Evolutionary conservation across 2,888 invertebrate genomes (phyloP).

Genomic region (Stenurella melanura): DNA sequence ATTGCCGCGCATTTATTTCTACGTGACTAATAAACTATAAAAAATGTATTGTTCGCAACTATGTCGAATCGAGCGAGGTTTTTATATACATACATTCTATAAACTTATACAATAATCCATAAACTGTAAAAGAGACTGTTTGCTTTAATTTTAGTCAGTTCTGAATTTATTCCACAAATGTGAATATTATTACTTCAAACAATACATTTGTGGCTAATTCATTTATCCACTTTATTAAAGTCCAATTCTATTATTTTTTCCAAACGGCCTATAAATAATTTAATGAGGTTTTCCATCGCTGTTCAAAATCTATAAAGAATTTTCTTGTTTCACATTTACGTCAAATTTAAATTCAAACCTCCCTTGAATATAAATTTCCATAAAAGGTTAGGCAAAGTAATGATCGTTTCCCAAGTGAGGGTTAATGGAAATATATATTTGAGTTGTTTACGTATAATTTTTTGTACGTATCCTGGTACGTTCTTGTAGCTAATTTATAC

Average conservation of each 20-base stretch:
- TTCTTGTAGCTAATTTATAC: not conserved
- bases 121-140: no score
- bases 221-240: no score
- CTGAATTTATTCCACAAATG: no score
- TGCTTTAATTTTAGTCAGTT: no score
- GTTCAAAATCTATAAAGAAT: not conserved
- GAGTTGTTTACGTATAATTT: not conserved
- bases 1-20: no score
- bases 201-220: no score
- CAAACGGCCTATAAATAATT: not conserved
- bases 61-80: no score
- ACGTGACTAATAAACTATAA: no score
- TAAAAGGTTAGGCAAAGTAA: not conserved
- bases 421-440: constrained; percentile 2
- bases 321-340: not conserved
- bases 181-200: no score
- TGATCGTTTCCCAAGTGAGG: not conserved
- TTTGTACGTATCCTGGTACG: not conserved
- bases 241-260: not conserved
- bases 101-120: no score
- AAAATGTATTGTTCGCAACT: no score
- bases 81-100: no score
- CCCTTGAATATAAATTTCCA: constrained; percentile 7
- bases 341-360: constrained; percentile 3
- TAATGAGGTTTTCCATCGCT: not conserved